Evolutionary conservation across 2,888 invertebrate species (phyloP).

Genomic region (Sarcophaga caerulescens): DNA sequence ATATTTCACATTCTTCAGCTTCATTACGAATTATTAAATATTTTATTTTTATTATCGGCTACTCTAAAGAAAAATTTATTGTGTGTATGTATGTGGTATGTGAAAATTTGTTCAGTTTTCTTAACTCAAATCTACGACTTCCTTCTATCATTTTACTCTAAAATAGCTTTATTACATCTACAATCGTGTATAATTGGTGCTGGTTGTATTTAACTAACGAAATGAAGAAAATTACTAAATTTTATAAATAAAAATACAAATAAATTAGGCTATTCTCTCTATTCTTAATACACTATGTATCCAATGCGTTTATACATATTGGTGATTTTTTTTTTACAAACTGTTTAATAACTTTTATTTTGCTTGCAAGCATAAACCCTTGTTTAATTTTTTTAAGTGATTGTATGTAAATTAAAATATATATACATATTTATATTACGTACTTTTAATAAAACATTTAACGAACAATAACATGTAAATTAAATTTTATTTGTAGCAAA

Average conservation of each 20-base stretch:
- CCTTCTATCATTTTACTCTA: constrained; percentile 1
- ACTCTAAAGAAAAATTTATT: background rate
- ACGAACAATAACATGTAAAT: constrained; percentile 20
- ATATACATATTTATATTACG: too few species aligned
- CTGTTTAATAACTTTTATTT: background rate
- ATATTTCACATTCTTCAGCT: background rate
- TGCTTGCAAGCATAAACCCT: background rate
- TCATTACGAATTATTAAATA: background rate
- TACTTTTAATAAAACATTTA: too few species aligned
- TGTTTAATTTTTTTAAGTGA: background rate
- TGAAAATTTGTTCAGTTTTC: too few species aligned
- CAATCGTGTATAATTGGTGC: constrained; percentile 47
- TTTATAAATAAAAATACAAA: constrained; percentile 1
- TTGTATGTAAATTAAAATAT: constrained; percentile 22
- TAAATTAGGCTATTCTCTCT: background rate
- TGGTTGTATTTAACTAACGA: constrained; percentile 52
- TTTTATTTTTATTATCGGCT: background rate
- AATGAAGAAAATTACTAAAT: constrained; percentile 18
- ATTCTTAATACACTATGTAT: background rate
- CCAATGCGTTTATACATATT: background rate
- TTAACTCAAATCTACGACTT: background rate
- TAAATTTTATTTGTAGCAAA: constrained; percentile 3
- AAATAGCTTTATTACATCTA: constrained; percentile 41
- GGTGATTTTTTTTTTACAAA: constrained; percentile 7
- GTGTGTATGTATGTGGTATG: too few species aligned